phyloP scores from a whole-genome alignment of 1,140 invertebrate species.

The Euura saliciscinereae region DNA sequence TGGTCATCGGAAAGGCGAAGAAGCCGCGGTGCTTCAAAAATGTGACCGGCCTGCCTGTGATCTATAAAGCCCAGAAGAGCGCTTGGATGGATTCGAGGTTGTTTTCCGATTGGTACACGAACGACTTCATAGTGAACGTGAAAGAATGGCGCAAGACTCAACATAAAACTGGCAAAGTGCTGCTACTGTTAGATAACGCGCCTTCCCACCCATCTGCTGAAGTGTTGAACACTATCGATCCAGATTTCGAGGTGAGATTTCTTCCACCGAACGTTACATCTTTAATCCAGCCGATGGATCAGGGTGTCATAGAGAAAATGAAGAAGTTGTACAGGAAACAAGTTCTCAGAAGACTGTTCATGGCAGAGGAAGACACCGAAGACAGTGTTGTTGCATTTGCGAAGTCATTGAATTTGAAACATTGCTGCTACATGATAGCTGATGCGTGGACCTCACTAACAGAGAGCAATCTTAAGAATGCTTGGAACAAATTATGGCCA shows the following conservation, averaged over 20 bases:
- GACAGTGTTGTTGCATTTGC: too few species aligned
- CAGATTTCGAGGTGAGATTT: conserved; percentile 41
- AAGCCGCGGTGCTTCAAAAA: conserved; percentile 24
- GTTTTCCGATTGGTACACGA: conserved; percentile 22
- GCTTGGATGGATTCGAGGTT: conserved; percentile 21
- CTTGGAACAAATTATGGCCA: too few species aligned
- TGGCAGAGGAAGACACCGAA: too few species aligned
- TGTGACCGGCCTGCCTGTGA: conserved; percentile 18
- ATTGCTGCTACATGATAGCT: too few species aligned
- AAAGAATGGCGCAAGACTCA: conserved; percentile 36
- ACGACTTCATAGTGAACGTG: conserved; percentile 21
- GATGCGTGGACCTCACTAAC: too few species aligned
- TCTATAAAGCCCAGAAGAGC: conserved; percentile 19
- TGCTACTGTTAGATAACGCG: conserved; percentile 18
- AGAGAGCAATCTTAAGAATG: too few species aligned
- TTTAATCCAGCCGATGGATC: conserved; percentile 50
- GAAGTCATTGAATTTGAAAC: too few species aligned
- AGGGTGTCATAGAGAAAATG: conserved; percentile 39
- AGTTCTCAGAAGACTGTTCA: too few species aligned
- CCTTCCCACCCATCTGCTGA: conserved; percentile 19
- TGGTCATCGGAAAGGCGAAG: conserved; percentile 21
- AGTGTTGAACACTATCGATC: conserved; percentile 25
- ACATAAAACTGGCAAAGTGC: conserved; percentile 20
- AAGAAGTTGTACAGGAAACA: conserved; percentile 24
- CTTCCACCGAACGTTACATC: conserved; percentile 49